Evolutionary conservation across 2,113 vertebrate species (phyloP).

Genomic region (Phaetusa simplex): DNA sequence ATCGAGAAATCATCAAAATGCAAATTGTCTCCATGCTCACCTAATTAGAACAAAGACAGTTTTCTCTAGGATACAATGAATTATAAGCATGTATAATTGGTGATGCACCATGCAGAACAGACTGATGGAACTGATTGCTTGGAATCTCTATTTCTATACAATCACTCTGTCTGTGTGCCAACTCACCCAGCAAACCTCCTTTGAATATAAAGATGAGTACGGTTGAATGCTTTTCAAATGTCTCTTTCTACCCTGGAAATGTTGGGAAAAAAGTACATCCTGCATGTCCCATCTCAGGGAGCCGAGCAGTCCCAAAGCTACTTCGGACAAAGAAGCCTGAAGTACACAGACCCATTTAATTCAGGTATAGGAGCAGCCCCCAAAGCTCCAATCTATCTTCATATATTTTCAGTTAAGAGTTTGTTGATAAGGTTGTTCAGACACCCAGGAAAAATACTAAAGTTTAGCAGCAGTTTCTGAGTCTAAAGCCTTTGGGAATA

Average conservation of each 20-base stretch:
- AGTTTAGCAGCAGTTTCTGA: not conserved
- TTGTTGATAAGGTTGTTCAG: not conserved
- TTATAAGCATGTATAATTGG: not conserved
- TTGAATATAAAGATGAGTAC: not conserved
- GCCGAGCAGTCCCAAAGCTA: not conserved
- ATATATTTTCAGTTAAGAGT: not conserved
- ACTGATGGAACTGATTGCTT: not conserved
- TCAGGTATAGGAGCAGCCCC: not conserved
- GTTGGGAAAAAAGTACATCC: not conserved
- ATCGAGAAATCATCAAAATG: conserved; percentile 5
- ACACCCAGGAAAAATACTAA: not conserved
- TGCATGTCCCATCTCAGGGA: not conserved
- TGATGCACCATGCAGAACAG: not conserved
- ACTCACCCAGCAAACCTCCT: not conserved
- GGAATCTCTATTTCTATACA: not conserved
- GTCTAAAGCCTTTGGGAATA: not conserved
- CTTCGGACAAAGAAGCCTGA: not conserved
- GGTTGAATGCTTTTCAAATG: not conserved
- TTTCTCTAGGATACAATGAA: not conserved
- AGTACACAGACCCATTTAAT: not conserved
- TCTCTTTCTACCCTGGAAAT: not conserved
- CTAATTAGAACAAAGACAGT: not conserved
- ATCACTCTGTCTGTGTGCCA: not conserved
- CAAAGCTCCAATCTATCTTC: not conserved
- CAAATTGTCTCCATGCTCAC: not conserved